Percentiles rank a stretch among this genome's conserved stretches.
phyloP scores from a whole-genome alignment of 2,888 invertebrate genomes.

The Pseudococcus jackbeardsleyi region DNA sequence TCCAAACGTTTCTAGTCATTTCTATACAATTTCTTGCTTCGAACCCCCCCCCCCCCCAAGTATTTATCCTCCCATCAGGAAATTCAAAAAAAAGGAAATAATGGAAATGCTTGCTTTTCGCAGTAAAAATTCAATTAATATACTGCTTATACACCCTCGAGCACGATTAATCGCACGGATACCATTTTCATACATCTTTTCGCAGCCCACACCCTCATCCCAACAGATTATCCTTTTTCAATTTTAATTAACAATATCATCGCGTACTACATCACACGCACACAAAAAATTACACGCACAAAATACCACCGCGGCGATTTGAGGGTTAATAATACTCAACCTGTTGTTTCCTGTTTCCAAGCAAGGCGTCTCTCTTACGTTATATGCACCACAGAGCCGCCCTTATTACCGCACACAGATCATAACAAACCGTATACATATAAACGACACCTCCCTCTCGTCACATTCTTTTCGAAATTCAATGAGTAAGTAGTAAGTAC shows the following conservation, averaged over 20 bases:
- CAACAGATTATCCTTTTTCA: no score
- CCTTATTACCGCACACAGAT: conserved; percentile 40
- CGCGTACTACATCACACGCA: not conserved
- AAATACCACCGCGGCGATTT: not conserved
- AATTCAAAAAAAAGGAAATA: no score
- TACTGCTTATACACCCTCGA: no score
- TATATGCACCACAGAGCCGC: not conserved
- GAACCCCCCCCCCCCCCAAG: no score
- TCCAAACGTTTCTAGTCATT: no score
- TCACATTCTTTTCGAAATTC: not conserved
- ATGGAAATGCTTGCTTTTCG: no score
- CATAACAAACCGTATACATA: conserved; percentile 51
- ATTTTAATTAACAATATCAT: not conserved
- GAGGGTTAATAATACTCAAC: conserved; percentile 61
- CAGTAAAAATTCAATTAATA: no score
- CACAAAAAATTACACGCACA: not conserved
- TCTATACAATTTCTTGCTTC: no score
- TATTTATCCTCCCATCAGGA: no score
- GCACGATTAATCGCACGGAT: no score
- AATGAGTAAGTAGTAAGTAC: not conserved
- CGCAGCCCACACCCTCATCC: no score
- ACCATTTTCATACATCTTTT: no score
- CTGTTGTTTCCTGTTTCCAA: conserved; percentile 61
- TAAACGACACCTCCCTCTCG: conserved; percentile 19
- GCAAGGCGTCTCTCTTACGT: conserved; percentile 51